Evolutionary conservation across 2,113 vertebrate species (phyloP), one percentile per base, ranked within the genome.

Genomic region (Eulemur rufifrons): DNA sequence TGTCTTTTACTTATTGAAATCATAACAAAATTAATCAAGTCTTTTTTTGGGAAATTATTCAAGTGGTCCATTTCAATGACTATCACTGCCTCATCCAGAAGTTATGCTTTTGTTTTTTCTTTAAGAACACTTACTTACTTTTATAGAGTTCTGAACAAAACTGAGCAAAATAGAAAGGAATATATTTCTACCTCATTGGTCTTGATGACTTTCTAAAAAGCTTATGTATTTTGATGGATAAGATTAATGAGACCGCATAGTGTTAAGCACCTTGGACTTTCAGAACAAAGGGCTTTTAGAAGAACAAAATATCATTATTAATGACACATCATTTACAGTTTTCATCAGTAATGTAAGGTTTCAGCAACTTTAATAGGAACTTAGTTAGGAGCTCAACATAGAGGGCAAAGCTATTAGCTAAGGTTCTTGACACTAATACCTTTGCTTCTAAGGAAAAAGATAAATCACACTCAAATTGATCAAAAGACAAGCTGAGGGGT

Each of bases 241-340:
- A 89, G 94, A 97, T 85, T 91, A 97, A 97, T 95, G 81, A 96
- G 82, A 74, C 47, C 86, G 91, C 82, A 91, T 66, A 81, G 81
- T 37, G 85, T 73, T 93, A 94, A 96, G 81, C 85, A 92, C 69
- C 85, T 96, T 76, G 66, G 91, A 74, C 88, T 92, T 90, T 45
- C 37, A 91, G 94, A 97, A 94, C 91, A 97, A 97, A 96, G 90
- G 27, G 47, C 90, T 92, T 95, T 95, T 90, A 86, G 95, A 95
- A 95, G 90, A 97, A 97, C 87, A 90, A 92, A 94, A 74, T 69
- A 94, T 91, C 88, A 15, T 93, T 96, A 95, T 93, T 95, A 96
- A 95, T 94, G 92, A 93, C 78, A 94, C 23, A 89, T 92, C 92
- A 94, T 88, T 96, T 96, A 77, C 69, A 90, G 81, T 97, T 97